Conservation (phyloP, 1,140 invertebrate genomes). For the Danaus plexippus region DNA sequence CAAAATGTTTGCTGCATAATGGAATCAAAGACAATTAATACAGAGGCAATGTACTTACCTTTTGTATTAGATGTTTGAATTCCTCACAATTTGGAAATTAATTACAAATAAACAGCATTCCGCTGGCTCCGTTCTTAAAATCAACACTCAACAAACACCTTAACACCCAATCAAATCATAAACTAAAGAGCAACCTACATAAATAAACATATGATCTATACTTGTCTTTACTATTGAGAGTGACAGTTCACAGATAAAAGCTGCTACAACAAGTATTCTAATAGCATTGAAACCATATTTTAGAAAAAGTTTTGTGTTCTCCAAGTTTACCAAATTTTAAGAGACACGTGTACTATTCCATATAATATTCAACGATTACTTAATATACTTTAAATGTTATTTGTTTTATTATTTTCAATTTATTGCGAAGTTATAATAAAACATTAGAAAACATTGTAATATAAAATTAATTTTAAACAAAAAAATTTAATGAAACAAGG, state of each 20-base stretch:
- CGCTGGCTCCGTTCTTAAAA: slow-evolving; percentile 57
- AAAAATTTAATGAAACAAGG: no score
- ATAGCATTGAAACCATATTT: no score
- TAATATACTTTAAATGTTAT: no score
- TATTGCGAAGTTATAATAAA: no score
- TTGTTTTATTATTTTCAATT: no score
- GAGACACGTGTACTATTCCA: no score
- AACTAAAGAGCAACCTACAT: slow-evolving; percentile 64
- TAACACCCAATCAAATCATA: slow-evolving; percentile 65
- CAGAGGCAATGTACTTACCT: slow-evolving; percentile 40
- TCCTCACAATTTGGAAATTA: slow-evolving; percentile 53
- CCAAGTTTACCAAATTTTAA: no score
- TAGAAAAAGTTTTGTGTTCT: no score
- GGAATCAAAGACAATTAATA: slow-evolving; percentile 5
- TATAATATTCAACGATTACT: no score
- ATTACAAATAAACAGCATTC: slow-evolving; percentile 64
- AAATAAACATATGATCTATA: slow-evolving; percentile 67
- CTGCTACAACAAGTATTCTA: no score
- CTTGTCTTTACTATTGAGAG: slow-evolving; percentile 28
- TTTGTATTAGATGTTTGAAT: slow-evolving; percentile 36
- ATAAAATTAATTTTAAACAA: no score
- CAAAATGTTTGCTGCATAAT: slow-evolving; percentile 3
- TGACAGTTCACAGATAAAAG: neutral
- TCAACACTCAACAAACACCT: slow-evolving; percentile 67
- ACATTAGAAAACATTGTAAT: no score